phyloP scores from a whole-genome alignment of 1,140 invertebrate genomes.

The Trigoniulus corallinus region DNA sequence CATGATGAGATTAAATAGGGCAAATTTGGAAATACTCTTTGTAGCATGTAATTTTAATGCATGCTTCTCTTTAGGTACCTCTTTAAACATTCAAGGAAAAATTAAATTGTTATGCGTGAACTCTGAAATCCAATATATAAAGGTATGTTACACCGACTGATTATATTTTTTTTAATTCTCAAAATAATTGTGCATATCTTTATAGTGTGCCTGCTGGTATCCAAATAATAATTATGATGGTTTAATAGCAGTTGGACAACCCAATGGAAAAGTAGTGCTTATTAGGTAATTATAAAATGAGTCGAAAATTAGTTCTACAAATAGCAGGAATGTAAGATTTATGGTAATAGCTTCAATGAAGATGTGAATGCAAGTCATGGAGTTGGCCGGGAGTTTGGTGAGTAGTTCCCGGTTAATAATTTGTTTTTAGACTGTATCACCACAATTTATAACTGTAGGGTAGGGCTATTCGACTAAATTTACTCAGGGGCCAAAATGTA shows the following conservation, averaged over 20 bases:
- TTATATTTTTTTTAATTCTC: background rate
- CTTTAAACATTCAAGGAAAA: no score
- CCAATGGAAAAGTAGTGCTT: slow-evolving; percentile 65
- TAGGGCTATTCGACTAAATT: no score
- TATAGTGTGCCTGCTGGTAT: background rate
- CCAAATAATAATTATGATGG: slow-evolving; percentile 4
- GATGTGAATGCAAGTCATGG: background rate
- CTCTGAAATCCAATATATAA: background rate
- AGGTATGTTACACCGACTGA: background rate
- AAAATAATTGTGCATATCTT: background rate
- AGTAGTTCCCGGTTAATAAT: background rate
- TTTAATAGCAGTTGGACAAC: slow-evolving; percentile 63
- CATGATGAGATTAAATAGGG: no score
- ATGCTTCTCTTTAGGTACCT: no score
- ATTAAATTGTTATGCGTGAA: background rate
- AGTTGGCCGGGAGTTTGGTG: background rate
- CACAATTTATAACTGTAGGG: no score
- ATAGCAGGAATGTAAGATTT: background rate
- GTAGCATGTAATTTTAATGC: no score
- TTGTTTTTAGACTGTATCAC: no score
- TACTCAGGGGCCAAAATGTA: no score
- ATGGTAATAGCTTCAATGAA: background rate
- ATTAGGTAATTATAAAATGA: slow-evolving; percentile 34
- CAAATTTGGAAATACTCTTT: no score
- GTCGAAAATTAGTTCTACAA: background rate